Evolutionary conservation across 2,113 vertebrate species (phyloP).

Genomic region (Nannospalax galili): DNA sequence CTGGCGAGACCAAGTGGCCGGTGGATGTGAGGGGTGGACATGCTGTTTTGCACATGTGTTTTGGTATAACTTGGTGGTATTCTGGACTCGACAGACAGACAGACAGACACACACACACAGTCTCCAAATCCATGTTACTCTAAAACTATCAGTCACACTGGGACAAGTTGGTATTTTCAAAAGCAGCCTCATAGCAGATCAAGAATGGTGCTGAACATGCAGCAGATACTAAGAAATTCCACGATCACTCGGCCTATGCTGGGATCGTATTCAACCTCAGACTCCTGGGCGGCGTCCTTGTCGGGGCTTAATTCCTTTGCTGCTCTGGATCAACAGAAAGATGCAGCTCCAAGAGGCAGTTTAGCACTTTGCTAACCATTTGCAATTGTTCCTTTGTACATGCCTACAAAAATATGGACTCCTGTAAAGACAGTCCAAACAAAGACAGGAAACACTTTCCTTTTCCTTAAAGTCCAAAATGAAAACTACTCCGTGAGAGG

Average conservation of each 20-base stretch:
- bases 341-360: not conserved
- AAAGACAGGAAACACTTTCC: conserved; percentile 68
- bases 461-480: conserved; percentile 50
- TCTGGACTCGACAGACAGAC: not conserved
- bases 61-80: not conserved
- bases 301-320: not conserved
- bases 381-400: conserved; percentile 17
- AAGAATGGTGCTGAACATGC: not conserved
- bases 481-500: conserved; percentile 39
- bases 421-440: conserved; percentile 52
- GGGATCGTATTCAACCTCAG: not conserved
- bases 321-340: not conserved
- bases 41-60: not conserved
- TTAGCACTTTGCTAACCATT: not conserved
- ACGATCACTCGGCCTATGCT: not conserved
- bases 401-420: conserved; percentile 48
- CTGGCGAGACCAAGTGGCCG: not conserved
- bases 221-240: not conserved
- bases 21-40: rapidly evolving
- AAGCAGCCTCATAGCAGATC: not conserved
- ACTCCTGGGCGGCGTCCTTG: rapidly evolving
- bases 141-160: not conserved
- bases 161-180: not conserved
- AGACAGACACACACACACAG: not conserved
- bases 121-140: not conserved